phyloP scores from a whole-genome alignment of 2,888 invertebrate genomes.

The Slavum lentiscoides region DNA sequence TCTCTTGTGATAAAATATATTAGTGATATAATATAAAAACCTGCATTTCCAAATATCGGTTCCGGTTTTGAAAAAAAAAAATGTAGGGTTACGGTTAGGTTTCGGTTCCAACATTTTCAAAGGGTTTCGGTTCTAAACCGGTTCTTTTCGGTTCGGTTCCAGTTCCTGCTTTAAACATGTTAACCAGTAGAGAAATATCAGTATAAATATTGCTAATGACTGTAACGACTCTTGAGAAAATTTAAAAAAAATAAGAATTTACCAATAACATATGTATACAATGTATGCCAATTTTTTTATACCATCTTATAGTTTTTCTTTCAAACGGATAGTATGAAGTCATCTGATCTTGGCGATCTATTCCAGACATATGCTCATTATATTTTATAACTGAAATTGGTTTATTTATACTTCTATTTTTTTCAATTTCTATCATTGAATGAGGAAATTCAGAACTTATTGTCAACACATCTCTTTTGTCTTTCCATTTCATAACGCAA shows the following conservation, averaged over 20 bases:
- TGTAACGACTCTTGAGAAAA: no score
- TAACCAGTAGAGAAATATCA: no score
- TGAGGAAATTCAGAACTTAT: constrained; percentile 36
- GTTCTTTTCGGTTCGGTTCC: no score
- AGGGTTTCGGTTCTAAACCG: no score
- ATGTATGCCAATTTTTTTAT: constrained; percentile 26
- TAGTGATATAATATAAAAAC: no score
- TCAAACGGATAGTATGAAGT: constrained; percentile 29
- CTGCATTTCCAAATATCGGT: no score
- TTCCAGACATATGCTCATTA: constrained; percentile 55
- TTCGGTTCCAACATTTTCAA: no score
- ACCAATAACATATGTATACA: constrained; percentile 18
- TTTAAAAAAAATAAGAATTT: constrained; percentile 19
- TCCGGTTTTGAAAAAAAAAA: no score
- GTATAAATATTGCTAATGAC: no score
- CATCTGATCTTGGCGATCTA: constrained; percentile 29
- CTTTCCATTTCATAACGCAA: constrained; percentile 28
- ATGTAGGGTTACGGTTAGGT: no score
- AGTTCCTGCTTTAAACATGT: no score
- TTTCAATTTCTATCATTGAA: constrained; percentile 1
- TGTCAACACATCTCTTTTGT: constrained; percentile 22
- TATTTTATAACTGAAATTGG: constrained; percentile 55
- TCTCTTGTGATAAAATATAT: no score
- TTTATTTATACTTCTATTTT: constrained; percentile 16
- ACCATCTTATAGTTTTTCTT: constrained; percentile 12